phyloP scores from a whole-genome alignment of 2,113 vertebrate genomes.

The Ophthalmolycus amberensis region DNA sequence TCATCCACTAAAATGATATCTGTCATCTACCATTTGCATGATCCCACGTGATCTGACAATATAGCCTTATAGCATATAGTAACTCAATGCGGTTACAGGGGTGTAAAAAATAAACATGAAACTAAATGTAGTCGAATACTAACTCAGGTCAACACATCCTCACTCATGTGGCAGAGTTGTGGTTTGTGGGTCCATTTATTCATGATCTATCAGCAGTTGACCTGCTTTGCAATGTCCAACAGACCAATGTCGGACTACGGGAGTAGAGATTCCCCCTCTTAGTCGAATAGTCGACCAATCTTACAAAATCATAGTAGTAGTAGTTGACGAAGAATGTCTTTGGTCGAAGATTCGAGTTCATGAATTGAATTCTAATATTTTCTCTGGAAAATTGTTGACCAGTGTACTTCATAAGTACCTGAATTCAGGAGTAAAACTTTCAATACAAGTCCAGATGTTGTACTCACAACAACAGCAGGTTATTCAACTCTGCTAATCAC shows the following conservation, averaged over 20 bases:
- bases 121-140: background rate
- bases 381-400: constrained; percentile 2
- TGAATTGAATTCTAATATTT: constrained; percentile 1
- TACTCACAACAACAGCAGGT: background rate
- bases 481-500: constrained; percentile 11
- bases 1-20: background rate
- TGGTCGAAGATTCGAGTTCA: too few species aligned
- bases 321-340: too few species aligned
- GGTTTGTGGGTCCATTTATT: background rate
- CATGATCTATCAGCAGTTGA: constrained; percentile 2
- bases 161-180: background rate
- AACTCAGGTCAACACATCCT: background rate
- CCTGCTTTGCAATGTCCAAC: background rate
- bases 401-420: too few species aligned
- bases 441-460: background rate
- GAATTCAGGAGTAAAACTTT: background rate
- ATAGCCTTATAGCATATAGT: background rate
- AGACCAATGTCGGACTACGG: background rate
- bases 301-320: too few species aligned
- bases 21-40: background rate
- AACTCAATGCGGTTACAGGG: background rate
- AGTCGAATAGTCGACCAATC: too few species aligned
- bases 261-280: too few species aligned
- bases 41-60: background rate
- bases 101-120: background rate